These are phyloP conservation scores for Torymus auratus DNA, from an alignment of 2,888 invertebrate genomes.

Conservation along the genomic window DNA sequence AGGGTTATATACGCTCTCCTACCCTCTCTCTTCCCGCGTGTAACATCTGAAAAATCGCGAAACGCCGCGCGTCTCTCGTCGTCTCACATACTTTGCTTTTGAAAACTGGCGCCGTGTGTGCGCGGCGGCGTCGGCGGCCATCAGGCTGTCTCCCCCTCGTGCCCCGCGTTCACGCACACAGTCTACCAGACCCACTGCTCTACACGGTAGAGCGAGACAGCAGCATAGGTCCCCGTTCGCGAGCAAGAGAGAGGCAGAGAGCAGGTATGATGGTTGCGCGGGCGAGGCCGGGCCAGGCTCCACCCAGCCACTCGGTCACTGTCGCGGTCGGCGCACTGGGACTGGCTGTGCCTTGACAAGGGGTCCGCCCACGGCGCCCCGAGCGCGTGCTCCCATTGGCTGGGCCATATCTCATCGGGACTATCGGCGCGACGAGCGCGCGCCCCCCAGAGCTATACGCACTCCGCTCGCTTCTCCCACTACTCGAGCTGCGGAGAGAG, in stretches of 20 bases:
- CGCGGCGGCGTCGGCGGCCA: constrained; percentile 46
- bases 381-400: constrained; percentile 77
- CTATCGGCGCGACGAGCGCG: constrained; percentile 70
- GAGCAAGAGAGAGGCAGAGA: constrained; percentile 63
- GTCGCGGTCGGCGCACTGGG: constrained; percentile 75
- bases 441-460: constrained; percentile 68
- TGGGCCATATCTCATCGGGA: constrained; percentile 76
- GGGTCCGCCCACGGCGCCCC: constrained; percentile 78
- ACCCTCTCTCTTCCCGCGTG: not conserved
- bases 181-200: not conserved
- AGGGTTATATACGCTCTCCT: not conserved
- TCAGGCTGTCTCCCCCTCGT: constrained; percentile 22
- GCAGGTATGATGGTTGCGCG: constrained; percentile 73
- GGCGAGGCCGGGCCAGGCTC: constrained; percentile 66
- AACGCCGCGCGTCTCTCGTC: constrained; percentile 26
- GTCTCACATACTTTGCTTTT: constrained; percentile 43
- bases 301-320: constrained; percentile 80
- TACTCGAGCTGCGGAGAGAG: constrained; percentile 58
- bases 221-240: constrained; percentile 50
- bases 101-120: constrained; percentile 67
- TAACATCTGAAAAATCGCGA: constrained; percentile 56
- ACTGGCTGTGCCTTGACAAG: constrained; percentile 78
- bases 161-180: not conserved
- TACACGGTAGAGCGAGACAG: constrained; percentile 27
- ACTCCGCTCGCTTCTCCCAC: constrained; percentile 80